phyloP scores from a whole-genome alignment of 2,888 invertebrate genomes.

The Zygogramma bicolorata region DNA sequence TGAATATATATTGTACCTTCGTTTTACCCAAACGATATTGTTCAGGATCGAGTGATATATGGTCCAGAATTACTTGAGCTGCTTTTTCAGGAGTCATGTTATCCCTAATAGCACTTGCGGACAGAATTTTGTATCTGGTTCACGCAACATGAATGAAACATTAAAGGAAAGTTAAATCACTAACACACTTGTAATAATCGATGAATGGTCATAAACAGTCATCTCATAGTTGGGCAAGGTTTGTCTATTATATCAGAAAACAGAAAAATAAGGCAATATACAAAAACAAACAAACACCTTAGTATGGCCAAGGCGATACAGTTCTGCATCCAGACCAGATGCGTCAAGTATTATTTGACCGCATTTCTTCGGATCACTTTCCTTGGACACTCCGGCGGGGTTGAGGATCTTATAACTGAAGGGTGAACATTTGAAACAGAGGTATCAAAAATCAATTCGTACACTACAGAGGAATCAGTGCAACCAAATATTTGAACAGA shows the following conservation, averaged over 20 bases:
- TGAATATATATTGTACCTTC: slow-evolving; percentile 78
- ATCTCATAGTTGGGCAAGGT: not conserved
- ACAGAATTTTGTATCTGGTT: slow-evolving; percentile 99
- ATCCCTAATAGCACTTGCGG: slow-evolving; percentile 87
- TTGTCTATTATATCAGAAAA: slow-evolving; percentile 9
- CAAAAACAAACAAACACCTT: slow-evolving; percentile 84
- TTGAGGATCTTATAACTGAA: slow-evolving; percentile 98
- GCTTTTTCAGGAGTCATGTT: slow-evolving; percentile 82
- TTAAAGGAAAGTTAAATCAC: slow-evolving; percentile 11
- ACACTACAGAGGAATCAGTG: not conserved
- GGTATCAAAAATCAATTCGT: not conserved
- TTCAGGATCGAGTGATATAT: slow-evolving; percentile 88
- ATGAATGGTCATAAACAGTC: not conserved
- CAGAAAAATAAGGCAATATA: slow-evolving; percentile 26
- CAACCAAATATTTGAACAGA: not conserved
- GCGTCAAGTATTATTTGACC: slow-evolving; percentile 86
- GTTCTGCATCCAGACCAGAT: slow-evolving; percentile 88
- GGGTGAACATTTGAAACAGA: slow-evolving; percentile 47
- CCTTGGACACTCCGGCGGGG: slow-evolving; percentile 85
- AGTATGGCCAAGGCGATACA: slow-evolving; percentile 97
- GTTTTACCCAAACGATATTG: slow-evolving; percentile 96
- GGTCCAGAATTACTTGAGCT: slow-evolving; percentile 84
- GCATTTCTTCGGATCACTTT: slow-evolving; percentile 84
- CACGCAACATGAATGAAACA: slow-evolving; percentile 48
- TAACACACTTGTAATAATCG: not conserved